Percentiles rank a stretch among this genome's conserved stretches.
Evolutionary conservation across 2,113 vertebrate species (phyloP).

Genomic region (Nycticryphes semicollaris): DNA sequence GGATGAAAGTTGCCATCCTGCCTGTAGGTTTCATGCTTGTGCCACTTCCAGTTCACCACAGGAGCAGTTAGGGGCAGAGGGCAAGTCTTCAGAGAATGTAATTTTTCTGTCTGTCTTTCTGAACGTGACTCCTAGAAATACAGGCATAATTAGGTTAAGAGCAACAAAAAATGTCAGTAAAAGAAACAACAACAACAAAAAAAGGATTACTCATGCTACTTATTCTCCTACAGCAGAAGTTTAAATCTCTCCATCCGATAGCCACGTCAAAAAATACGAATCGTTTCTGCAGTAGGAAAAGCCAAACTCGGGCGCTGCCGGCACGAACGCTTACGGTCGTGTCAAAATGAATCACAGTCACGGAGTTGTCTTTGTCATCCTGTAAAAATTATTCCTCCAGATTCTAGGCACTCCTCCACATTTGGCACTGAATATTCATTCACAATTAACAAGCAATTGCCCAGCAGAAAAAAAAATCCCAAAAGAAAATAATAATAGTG

Average conservation of each 20-base stretch:
- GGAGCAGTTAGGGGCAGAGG: background rate
- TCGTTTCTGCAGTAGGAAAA: background rate
- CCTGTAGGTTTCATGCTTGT: background rate
- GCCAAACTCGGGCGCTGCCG: background rate
- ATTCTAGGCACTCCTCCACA: background rate
- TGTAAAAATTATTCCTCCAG: rapidly evolving
- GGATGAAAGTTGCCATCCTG: background rate
- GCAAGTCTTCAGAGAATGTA: background rate
- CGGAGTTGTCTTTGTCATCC: background rate
- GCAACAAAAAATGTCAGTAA: background rate
- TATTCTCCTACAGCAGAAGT: background rate
- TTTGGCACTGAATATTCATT: background rate
- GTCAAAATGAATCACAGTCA: background rate
- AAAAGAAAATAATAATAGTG: no score
- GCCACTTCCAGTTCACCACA: background rate
- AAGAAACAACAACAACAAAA: background rate
- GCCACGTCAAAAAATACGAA: background rate
- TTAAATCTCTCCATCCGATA: background rate
- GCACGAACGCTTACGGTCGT: rapidly evolving
- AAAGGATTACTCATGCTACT: background rate
- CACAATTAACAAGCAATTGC: background rate
- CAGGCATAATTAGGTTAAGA: background rate
- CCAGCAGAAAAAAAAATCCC: background rate
- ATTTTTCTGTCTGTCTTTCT: background rate
- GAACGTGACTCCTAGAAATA: background rate